Conservation (phyloP, 2,113 vertebrate species). For the Limnothrissa miodon region DNA sequence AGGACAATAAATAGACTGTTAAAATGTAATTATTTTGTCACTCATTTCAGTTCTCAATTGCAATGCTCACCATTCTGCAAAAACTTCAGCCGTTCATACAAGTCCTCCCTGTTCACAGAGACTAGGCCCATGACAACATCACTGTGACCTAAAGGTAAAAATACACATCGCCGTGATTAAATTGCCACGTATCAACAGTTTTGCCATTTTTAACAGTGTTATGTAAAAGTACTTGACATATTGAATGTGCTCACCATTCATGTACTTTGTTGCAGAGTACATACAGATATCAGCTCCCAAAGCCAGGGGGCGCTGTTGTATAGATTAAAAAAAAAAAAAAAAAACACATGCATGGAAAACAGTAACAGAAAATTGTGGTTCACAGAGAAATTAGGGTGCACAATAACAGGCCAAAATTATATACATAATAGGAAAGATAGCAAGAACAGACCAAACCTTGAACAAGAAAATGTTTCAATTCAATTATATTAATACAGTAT, state of each 20-base stretch:
- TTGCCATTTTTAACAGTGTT: neutral
- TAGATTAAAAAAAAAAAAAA: no score
- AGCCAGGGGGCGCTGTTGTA: conserved; percentile 82
- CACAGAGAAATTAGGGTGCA: neutral
- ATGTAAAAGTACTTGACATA: neutral
- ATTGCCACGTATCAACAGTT: neutral
- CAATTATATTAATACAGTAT: no score
- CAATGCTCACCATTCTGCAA: conserved; percentile 83
- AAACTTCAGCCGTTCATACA: conserved; percentile 81
- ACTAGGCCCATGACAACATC: conserved; percentile 92
- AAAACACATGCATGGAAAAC: conserved; percentile 26
- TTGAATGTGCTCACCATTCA: conserved; percentile 81
- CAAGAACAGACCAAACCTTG: neutral
- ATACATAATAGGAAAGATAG: neutral
- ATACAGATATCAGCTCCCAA: conserved; percentile 93
- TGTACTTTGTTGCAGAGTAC: conserved; percentile 95
- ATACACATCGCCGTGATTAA: neutral
- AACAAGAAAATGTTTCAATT: no score
- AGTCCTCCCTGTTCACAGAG: conserved; percentile 75
- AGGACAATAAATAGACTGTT: no score
- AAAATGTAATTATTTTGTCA: no score
- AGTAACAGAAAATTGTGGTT: neutral
- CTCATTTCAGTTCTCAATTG: neutral
- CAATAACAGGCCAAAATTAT: neutral
- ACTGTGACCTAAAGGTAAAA: conserved; percentile 78